These are phyloP conservation scores for Microcebus murinus DNA, from an alignment of 2,113 vertebrate genomes.

Conservation along the genomic window DNA sequence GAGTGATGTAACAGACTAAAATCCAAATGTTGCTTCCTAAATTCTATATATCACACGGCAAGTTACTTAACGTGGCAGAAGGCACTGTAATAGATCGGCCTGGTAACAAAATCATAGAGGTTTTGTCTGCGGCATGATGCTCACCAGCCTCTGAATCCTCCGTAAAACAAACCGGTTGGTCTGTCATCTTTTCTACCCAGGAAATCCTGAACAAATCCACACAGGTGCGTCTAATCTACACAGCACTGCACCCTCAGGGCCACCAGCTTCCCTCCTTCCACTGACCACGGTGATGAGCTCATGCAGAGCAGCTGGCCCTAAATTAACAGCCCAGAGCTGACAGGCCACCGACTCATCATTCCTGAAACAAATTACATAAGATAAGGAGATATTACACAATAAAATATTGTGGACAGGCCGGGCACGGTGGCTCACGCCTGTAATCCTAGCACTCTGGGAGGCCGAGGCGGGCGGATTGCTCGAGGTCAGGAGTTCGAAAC, in stretches of 20 bases:
- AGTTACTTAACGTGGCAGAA: background rate
- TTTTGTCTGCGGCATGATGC: background rate
- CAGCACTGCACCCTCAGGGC: background rate
- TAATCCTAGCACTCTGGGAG: too few species aligned
- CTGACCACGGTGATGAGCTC: background rate
- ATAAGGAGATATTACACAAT: background rate
- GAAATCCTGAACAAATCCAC: background rate
- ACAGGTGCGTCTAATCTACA: background rate
- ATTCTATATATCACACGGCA: background rate
- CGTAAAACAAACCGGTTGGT: background rate
- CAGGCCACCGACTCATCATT: background rate
- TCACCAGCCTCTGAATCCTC: background rate
- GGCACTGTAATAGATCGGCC: background rate
- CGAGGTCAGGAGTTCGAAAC: too few species aligned
- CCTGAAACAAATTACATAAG: background rate
- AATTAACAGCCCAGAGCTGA: background rate
- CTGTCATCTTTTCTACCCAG: background rate
- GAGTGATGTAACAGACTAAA: slow-evolving; percentile 30
- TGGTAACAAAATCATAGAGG: background rate
- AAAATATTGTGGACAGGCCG: background rate
- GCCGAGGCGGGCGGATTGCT: too few species aligned
- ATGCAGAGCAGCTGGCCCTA: background rate
- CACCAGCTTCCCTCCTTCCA: background rate
- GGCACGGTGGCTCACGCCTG: too few species aligned
- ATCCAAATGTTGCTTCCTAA: slow-evolving; percentile 29